Evolutionary conservation across 1,140 invertebrate genomes (phyloP), one percentile per base, ranked within the genome.

Genomic region (Solenopsis fugax): DNA sequence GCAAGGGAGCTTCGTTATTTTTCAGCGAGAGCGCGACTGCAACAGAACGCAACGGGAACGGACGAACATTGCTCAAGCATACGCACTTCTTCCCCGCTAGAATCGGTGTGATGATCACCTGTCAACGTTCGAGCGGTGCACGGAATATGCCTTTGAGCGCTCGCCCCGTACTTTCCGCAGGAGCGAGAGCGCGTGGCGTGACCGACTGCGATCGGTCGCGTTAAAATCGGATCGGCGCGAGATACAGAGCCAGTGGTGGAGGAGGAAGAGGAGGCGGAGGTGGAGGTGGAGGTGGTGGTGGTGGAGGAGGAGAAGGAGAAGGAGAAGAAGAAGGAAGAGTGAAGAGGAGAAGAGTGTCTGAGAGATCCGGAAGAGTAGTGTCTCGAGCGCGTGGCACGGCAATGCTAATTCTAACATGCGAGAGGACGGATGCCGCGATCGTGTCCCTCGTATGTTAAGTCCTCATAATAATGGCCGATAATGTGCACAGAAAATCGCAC

Each of bases 401-500:
- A 50, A 92, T 92, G 91, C 92, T 87, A 78, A 58, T 88, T 84
- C 80, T 92, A 92, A 86, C 88, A 92, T 92, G 91, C 91, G 64
- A 91, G 72, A 89, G 87, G 77, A 91, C 89, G 81, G 65, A 77
- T 84, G 65, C 76, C 87, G 81, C 69, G 29, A 87, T 91, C 87
- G 87, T 91, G 62, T 64, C 76, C 87, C 73, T 87, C 85, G 87
- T 82, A 81, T 90, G 87, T 62, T 91, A 91, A 91, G 91, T 90
- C 89, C 41, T 82, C 71, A 89, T 87, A 92, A 93, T 92, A 90
- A 95, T 94, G 94, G 93, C 93, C 91, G 94, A 94, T 91, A 95
- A 93, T 94, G 94, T 93, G 80, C 93, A 94, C 91, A 94, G 92
- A 92, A 95, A 94, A 90, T 90, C 93, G 89, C 94, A 94, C 85